Evolutionary conservation across 2,888 invertebrate species (phyloP), one percentile per base, ranked within the genome.

Genomic region (Cotesia congregata): DNA sequence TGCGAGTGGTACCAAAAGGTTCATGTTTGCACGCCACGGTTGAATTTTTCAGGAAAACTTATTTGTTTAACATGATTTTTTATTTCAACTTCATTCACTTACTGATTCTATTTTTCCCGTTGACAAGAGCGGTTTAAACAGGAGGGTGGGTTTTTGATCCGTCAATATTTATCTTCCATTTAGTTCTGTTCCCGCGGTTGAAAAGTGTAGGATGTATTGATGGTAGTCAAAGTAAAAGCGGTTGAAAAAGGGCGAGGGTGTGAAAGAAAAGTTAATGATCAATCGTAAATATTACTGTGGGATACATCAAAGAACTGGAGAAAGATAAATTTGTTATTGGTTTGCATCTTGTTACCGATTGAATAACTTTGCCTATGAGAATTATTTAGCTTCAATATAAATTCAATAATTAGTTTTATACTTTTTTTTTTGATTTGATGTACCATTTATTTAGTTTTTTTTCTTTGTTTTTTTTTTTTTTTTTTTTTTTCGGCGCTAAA

Each of bases 151-250:
- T 50, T 50, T 50, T 50, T 12, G 50, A 50, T 50, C 12, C 50
- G 12, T 4, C 12, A 50, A 50, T 50, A 50, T 50, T 50, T 50
- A 50, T 50, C 50, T 50, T 50, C 50, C 50, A 50, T 50, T 50
- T 7, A 50, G 50, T 50, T 50, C 30, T 30, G 64, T 64, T 64
- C 41, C 30, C 6, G 62, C n/a, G 71, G 59, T 71, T 30, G 71
- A 39, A 61, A 62, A 60, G 39, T 71, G 71, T 71, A 61, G 61
- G 39, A 60, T 60, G 15, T 71, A 38, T 39, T 60, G 71, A 71
- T 61, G 60, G 61, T 15, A 38, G 38, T 12, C 50, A 12, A 50
- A 12, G 50, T 20, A 64, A 64, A 64, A 64, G 17, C 6, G 38
- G 30, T 6, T n/a, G 67, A 38, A 67, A 67, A 12, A 9, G 71